phyloP scores from a whole-genome alignment of 2,113 vertebrate genomes.

The Lepidothrix coronata region DNA sequence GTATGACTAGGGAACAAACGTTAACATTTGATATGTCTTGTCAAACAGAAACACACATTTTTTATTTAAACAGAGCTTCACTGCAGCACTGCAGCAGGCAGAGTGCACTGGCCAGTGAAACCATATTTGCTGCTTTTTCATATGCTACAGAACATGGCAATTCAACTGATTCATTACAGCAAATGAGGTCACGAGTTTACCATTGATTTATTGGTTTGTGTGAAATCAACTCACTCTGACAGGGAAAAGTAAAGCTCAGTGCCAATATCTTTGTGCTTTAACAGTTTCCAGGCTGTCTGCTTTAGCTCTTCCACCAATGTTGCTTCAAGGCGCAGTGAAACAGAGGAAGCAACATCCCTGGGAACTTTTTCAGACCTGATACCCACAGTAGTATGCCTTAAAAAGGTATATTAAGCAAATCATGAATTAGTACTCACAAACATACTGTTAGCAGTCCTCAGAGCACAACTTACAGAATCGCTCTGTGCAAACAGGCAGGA shows the following conservation, averaged over 20 bases:
- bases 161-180: neutral
- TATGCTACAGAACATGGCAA: neutral
- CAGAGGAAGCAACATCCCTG: neutral
- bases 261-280: neutral
- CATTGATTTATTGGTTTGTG: conserved; percentile 36
- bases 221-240: neutral
- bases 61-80: neutral
- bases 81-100: neutral
- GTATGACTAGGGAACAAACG: neutral
- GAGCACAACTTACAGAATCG: neutral
- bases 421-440: neutral
- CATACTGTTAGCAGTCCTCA: neutral
- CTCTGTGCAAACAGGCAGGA: neutral
- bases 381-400: neutral
- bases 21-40: neutral
- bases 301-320: neutral
- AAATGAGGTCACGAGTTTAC: conserved; percentile 5
- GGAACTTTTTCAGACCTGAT: neutral
- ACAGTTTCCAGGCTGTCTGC: neutral
- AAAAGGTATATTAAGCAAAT: neutral
- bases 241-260: neutral
- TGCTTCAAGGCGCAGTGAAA: neutral
- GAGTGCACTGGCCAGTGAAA: neutral
- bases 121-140: neutral
- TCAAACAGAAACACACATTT: neutral